Base-by-base conservation (phyloP, 2,797 vertebrate species). In the Pseudopleuronectes americanus region DNA sequence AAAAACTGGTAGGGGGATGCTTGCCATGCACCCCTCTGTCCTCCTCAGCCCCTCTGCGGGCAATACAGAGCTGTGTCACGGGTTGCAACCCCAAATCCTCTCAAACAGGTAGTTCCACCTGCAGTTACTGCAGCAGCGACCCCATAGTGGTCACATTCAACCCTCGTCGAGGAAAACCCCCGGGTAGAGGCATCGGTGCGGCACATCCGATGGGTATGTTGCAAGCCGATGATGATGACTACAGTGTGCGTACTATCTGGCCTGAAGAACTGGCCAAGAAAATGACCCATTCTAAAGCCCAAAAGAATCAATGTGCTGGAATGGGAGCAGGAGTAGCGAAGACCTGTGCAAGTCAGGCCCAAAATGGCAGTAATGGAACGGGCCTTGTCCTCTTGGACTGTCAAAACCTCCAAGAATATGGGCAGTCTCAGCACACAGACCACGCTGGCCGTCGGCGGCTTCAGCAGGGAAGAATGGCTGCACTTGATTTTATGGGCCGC, bases 101-200 rank as follows among this genome's bases (percentile, higher is more conserved):
- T 57, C 94, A 95, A 80, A 93, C 95, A 0, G 94, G 93, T 64
- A 95, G 95, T 70, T 96, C 96, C 51, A 95, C 94, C 71, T 96
- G 95, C 86, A 96, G 95, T 85, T 96, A 96, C 87, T 96, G 95
- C 84, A 96, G 95, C 92, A 96, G 96, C 31, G 95, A 96, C 80
- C 95, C 96, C 31, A 96, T 96, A 66, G 96, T 96, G 36, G 95
- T 96, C 74, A 96, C 95, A 43, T 96, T 92, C 65, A 95, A 96
- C 82, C 95, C 95, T 51, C 93, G 91, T 48, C 82, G 93, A 64
- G 84, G 89, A 24, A 94, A 94, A 80, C 92, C 90, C n/a, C 94
- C 94, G 0, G 93, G 90, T 68, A 81, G 91, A 74, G 77, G 84
- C 23, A 26, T 80, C 0, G 87, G 80, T 33, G 85, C 86, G 6